Percentiles rank a stretch among this genome's conserved stretches.
These are phyloP conservation scores for Ischnus inquisitorius DNA, from an alignment of 2,888 invertebrate genomes.

Conservation along the genomic window DNA sequence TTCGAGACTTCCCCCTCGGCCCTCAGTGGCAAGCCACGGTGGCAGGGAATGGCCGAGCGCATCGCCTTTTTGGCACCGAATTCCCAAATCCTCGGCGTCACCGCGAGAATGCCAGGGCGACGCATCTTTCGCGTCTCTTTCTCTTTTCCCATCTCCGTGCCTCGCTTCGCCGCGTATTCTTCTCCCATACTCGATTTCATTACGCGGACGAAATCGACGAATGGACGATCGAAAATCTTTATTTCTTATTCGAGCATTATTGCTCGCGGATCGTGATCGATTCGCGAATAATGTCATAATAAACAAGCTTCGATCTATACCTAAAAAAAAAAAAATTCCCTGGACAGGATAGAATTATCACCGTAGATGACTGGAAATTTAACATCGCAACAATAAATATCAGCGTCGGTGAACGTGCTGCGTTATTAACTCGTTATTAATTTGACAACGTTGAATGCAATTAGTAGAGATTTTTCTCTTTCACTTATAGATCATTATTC, in stretches of 20 bases:
- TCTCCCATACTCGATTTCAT: slow-evolving; percentile 35
- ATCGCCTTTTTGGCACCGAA: slow-evolving; percentile 75
- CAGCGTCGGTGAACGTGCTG: too few relatives aligned
- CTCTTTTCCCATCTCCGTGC: slow-evolving; percentile 27
- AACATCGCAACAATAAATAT: too few relatives aligned
- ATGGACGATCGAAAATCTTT: slow-evolving; percentile 13
- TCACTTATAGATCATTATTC: too few relatives aligned
- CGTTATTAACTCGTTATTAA: too few relatives aligned
- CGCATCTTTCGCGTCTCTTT: slow-evolving; percentile 38
- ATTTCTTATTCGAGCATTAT: neutral
- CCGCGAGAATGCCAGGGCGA: slow-evolving; percentile 60
- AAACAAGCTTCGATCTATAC: neutral
- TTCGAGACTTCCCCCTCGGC: slow-evolving; percentile 7
- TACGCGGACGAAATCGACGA: neutral
- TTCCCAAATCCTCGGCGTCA: slow-evolving; percentile 74
- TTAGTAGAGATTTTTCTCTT: too few relatives aligned
- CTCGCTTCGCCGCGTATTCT: slow-evolving; percentile 13
- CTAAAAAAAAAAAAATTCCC: neutral
- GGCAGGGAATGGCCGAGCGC: slow-evolving; percentile 60
- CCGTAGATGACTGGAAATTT: neutral
- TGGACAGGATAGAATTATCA: neutral
- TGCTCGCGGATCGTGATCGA: neutral
- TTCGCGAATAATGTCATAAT: slow-evolving; percentile 9
- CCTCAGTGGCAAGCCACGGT: slow-evolving; percentile 37
- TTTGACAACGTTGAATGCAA: too few relatives aligned